Base-by-base conservation (phyloP, 2,888 invertebrate species). In the Brachynemurus nebulosus region DNA sequence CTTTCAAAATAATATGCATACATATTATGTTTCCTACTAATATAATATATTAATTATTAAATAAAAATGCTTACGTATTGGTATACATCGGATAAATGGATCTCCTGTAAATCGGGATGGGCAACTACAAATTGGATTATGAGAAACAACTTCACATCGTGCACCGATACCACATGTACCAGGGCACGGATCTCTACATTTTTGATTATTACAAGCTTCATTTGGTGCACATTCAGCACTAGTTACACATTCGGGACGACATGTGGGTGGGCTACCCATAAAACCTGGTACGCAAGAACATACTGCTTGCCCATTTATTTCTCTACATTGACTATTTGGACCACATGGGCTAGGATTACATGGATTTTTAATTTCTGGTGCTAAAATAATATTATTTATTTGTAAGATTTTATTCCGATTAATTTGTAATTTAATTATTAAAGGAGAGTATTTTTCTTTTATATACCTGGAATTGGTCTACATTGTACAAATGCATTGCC, bases 401-500 rank as follows among this genome's bases (percentile, higher is more conserved):
- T 30, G 20, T 9, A 47, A 11, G 19, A 41, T n/a, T 9, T 18
- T 23, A n/a, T 30, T 27, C 18, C 8, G 30, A 20, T 17, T 20
- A 12, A 12, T 19, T n/a, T 12, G 30, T 19, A 4, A 12, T 9
- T 12, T 18, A 11, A 18, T 33, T n/a, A 2, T 3, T 14, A 57
- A 58, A 45, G 57, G 58, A 14, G 61, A 60, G 1, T 55, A 8
- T 20, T n/a, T 33, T 19, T 42, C 21, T 27, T 30, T 5, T 1
- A 46, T 60, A 51, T 37, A 37, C 59, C 58, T 67, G 64, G 62
- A 45, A 74, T 61, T 30, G 65, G 66, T 50, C 71, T 67, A 54
- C 84, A 84, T 47, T 69, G 63, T 4, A 71, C 68, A 58, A 83
- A 81, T 9, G 83, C 81, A 68, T 83, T 80, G 20, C 84, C 84